Percentiles rank a stretch among this genome's conserved stretches.
These are phyloP conservation scores for Cettia cetti DNA, from an alignment of 2,113 vertebrate genomes.

Conservation along the genomic window DNA sequence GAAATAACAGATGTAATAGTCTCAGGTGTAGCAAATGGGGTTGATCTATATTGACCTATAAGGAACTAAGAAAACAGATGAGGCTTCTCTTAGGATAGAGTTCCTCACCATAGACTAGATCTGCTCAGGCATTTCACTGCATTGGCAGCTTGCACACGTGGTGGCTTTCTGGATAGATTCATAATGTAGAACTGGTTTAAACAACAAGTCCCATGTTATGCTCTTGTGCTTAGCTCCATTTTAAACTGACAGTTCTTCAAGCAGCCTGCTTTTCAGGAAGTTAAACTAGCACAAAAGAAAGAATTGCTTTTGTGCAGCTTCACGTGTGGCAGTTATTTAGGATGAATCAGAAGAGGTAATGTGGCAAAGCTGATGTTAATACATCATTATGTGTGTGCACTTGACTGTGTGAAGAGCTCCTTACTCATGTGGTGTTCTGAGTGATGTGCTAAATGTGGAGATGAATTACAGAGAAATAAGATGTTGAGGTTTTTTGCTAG, in stretches of 20 bases:
- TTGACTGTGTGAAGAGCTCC: background rate
- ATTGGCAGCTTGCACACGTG: background rate
- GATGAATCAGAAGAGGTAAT: background rate
- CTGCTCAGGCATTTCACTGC: background rate
- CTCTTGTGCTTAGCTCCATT: background rate
- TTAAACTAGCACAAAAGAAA: background rate
- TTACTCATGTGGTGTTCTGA: background rate
- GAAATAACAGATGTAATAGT: background rate
- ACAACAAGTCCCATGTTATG: fast-evolving
- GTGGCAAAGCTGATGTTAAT: background rate
- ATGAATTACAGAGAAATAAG: background rate
- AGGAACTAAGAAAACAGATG: background rate
- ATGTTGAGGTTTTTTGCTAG: background rate
- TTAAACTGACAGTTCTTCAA: background rate
- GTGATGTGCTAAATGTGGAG: background rate
- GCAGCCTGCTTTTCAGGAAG: background rate
- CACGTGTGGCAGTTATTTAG: background rate
- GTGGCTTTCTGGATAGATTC: background rate
- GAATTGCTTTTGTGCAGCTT: background rate
- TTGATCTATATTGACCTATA: background rate
- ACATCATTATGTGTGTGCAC: background rate
- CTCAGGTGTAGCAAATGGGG: background rate
- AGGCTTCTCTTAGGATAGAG: background rate
- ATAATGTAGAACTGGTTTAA: background rate
- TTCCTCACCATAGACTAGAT: background rate